These are phyloP conservation scores for Rhinoraja longicauda DNA, from an alignment of 2,797 vertebrate species.

Conservation along the genomic window DNA sequence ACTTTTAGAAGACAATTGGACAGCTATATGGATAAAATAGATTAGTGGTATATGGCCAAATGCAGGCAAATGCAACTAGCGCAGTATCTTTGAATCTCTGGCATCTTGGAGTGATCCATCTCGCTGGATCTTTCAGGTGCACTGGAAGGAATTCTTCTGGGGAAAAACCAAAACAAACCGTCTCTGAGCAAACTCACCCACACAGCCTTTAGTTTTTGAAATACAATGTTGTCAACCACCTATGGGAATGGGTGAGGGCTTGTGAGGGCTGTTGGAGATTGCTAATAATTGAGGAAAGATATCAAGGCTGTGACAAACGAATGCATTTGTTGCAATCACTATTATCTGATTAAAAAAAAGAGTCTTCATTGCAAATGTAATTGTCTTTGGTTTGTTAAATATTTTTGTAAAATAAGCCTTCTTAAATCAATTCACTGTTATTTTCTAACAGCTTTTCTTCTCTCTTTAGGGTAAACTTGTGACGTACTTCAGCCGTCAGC, in stretches of 20 bases:
- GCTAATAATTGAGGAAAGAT: background rate
- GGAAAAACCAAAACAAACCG: too few species aligned
- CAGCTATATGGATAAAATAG: too few species aligned
- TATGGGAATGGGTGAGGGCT: background rate
- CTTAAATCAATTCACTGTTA: background rate
- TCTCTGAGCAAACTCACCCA: too few species aligned
- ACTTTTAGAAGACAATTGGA: too few species aligned
- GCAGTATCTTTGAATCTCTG: too few species aligned
- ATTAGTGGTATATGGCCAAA: too few species aligned
- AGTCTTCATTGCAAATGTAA: background rate
- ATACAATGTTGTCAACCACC: too few species aligned
- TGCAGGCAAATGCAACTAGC: too few species aligned
- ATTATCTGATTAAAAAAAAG: background rate
- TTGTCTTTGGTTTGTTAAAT: background rate
- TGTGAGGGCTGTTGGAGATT: background rate
- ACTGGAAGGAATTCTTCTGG: too few species aligned
- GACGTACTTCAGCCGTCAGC: slow-evolving; percentile 96
- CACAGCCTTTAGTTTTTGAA: too few species aligned
- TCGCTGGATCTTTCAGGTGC: too few species aligned
- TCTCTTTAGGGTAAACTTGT: slow-evolving; percentile 86
- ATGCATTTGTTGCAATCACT: background rate
- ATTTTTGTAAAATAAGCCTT: background rate
- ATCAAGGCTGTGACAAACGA: background rate
- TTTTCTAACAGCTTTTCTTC: background rate
- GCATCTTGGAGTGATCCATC: too few species aligned